phyloP scores from a whole-genome alignment of 2,888 invertebrate genomes.

The Acrobasis consociella region DNA sequence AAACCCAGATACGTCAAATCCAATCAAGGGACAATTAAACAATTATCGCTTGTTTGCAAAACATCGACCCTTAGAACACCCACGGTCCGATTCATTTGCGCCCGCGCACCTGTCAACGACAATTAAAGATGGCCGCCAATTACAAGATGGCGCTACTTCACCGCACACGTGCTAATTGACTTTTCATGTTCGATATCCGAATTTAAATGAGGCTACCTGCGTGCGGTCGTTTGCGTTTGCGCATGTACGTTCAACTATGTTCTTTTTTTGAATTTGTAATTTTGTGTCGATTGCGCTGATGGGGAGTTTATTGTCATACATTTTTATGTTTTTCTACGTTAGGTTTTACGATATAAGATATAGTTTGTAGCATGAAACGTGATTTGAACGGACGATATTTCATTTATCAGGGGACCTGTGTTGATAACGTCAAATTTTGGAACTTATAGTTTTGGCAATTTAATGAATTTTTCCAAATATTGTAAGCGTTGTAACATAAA shows the following conservation, averaged over 20 bases:
- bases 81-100: conserved; percentile 53
- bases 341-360: background rate
- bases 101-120: conserved; percentile 66
- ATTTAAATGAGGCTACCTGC: conserved; percentile 49
- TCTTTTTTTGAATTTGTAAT: conserved; percentile 28
- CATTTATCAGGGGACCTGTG: too few species aligned
- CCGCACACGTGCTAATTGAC: conserved; percentile 75
- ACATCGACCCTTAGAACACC: conserved; percentile 48
- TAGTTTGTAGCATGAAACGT: too few species aligned
- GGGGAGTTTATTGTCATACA: background rate
- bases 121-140: conserved; percentile 67
- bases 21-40: conserved; percentile 21
- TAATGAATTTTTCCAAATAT: too few species aligned
- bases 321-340: conserved; percentile 6
- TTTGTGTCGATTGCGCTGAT: conserved; percentile 14
- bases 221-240: conserved; percentile 42
- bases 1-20: conserved; percentile 7
- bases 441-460: too few species aligned
- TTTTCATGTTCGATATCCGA: conserved; percentile 75
- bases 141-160: conserved; percentile 52
- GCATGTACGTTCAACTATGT: conserved; percentile 31
- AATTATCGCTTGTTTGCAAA: conserved; percentile 23
- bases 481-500: too few species aligned
- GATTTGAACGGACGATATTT: too few species aligned
- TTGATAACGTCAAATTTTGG: too few species aligned